Evolutionary conservation across 2,113 vertebrate genomes (phyloP), one percentile per base, ranked within the genome.

Genomic region (Forbesichthys papilliferus): DNA sequence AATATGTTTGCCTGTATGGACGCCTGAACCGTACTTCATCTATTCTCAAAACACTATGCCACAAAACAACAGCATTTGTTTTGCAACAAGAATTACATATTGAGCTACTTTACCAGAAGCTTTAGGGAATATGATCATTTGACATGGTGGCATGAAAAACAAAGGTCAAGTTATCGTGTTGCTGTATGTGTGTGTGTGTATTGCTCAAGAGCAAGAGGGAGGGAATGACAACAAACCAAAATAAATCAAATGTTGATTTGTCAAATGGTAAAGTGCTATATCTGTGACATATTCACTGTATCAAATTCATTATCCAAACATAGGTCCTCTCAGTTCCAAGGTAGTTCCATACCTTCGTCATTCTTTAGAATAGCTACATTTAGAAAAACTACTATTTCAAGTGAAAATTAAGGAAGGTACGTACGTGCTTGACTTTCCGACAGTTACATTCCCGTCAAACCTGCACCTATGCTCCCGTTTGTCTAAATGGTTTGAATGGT

Each of bases 401-500:
- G 49, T 84, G 75, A 53, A 81, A 88, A 86, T 42, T 64, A 76
- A 64, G 71, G 52, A 61, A 58, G 66, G 68, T 78, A 68, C 11
- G 68, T 78, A 68, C 11, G n/a, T 69, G 68, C 80, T 82, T 62
- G 85, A 63, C 67, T 73, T 66, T 69, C 64, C 68, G 60, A 72
- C 81, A 73, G 36, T 77, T 83, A 84, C 88, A 80, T 85, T 82
- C 70, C 78, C 69, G 71, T 89, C 85, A 86, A 87, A 86, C 84
- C 69, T 83, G 67, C 65, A 87, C 71, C 80, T 83, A 78, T 88
- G 88, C 87, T 79, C 84, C 86, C 84, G 82, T 86, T 89, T 90
- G 77, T 89, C 69, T 89, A 71, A 84, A 79, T 87, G 88, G 87
- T 81, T 83, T 27, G 74, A 80, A 83, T 87, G 77, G 88, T 89